Evolutionary conservation across 2,888 invertebrate genomes (phyloP).

Genomic region (Dolichopus griseipennis): DNA sequence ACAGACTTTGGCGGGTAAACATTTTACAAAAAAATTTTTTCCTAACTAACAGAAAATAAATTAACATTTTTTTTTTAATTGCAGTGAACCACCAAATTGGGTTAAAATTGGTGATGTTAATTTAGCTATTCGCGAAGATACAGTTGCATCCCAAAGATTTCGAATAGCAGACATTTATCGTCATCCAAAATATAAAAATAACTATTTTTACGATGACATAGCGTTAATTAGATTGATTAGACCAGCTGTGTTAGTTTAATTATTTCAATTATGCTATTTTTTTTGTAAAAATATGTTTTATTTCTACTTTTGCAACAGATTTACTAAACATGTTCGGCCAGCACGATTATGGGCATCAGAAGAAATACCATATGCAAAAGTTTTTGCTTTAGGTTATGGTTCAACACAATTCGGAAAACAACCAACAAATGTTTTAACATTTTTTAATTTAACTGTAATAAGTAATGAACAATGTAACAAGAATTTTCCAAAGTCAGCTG

Average conservation of each 20-base stretch:
- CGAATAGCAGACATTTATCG: conserved; percentile 31
- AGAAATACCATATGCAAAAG: conserved; percentile 31
- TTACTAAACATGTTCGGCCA: conserved; percentile 35
- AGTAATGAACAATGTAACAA: conserved; percentile 17
- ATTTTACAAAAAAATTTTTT: too few species aligned
- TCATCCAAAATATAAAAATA: conserved; percentile 43
- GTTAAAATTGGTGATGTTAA: conserved; percentile 44
- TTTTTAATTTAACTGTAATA: conserved; percentile 16
- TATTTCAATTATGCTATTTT: too few species aligned
- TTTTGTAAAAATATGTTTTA: neutral
- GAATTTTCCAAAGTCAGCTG: conserved; percentile 5
- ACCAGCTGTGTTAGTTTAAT: conserved; percentile 12
- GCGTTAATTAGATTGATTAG: conserved; percentile 48
- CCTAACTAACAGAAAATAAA: neutral
- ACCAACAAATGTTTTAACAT: conserved; percentile 18
- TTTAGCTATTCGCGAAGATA: conserved; percentile 31
- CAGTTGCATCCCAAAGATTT: conserved; percentile 34
- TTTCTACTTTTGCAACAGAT: neutral
- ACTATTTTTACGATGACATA: conserved; percentile 53
- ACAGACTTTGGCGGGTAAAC: conserved; percentile 14
- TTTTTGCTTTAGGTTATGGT: conserved; percentile 51
- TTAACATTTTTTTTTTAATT: neutral
- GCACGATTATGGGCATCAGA: conserved; percentile 45
- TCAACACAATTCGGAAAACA: conserved; percentile 34
- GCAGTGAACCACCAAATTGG: conserved; percentile 29